phyloP scores from a whole-genome alignment of 2,888 invertebrate species.

The Amphipyra tragopoginis region DNA sequence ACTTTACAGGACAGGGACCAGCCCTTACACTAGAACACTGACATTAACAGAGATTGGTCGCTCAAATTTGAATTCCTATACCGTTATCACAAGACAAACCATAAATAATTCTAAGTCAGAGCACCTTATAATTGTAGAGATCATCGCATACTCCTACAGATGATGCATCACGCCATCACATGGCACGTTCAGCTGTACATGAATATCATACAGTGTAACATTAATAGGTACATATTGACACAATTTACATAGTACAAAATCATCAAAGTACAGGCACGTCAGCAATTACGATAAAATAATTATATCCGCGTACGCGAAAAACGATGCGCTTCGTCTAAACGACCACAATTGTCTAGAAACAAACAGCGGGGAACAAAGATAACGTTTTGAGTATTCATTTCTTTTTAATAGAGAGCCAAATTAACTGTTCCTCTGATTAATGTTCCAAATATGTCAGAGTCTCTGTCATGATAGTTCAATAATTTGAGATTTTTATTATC shows the following conservation, averaged over 20 bases:
- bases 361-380: slow-evolving; percentile 50
- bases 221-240: slow-evolving; percentile 85
- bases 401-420: slow-evolving; percentile 79
- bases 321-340: slow-evolving; percentile 49
- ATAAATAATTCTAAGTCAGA: slow-evolving; percentile 88
- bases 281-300: slow-evolving; percentile 67
- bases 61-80: slow-evolving; percentile 81
- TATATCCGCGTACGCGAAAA: slow-evolving; percentile 56
- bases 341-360: slow-evolving; percentile 45
- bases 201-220: slow-evolving; percentile 83
- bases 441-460: slow-evolving; percentile 64
- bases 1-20: slow-evolving; percentile 76
- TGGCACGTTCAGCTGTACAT: slow-evolving; percentile 84
- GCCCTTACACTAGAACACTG: slow-evolving; percentile 81
- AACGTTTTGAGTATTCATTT: slow-evolving; percentile 78
- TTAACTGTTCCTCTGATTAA: slow-evolving; percentile 57
- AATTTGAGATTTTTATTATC: slow-evolving; percentile 71
- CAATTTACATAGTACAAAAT: slow-evolving; percentile 82
- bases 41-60: slow-evolving; percentile 85
- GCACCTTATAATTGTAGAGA: slow-evolving; percentile 91
- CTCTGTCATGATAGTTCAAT: slow-evolving; percentile 67
- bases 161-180: slow-evolving; percentile 83
- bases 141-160: slow-evolving; percentile 82
- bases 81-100: slow-evolving; percentile 86
- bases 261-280: slow-evolving; percentile 78